Percentiles rank a stretch among this genome's conserved stretches.
Conservation (phyloP, 2,888 invertebrate species). For the Seira ritae region DNA sequence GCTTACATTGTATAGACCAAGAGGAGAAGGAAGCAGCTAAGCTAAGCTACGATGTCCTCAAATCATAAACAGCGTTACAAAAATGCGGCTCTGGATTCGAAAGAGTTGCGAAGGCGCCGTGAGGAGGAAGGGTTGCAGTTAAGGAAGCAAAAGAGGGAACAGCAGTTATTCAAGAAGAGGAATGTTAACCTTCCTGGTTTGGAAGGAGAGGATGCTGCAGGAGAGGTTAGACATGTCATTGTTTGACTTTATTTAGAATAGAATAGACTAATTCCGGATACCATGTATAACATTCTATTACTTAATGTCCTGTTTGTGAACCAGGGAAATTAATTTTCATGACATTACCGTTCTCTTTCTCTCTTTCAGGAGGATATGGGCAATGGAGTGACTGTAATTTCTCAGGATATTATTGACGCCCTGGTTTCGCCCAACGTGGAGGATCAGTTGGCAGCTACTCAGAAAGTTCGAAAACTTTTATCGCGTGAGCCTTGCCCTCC, state of each 20-base stretch:
- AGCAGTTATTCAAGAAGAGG: conserved; percentile 93
- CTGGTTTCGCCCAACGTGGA: conserved; percentile 86
- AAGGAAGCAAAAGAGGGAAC: conserved; percentile 95
- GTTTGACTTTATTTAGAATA: too few species aligned
- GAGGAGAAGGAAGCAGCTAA: too few species aligned
- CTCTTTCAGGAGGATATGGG: conserved; percentile 58
- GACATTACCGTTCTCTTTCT: background rate
- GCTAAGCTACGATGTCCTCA: conserved; percentile 53
- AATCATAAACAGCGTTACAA: conserved; percentile 93
- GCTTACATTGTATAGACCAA: too few species aligned
- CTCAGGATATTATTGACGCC: conserved; percentile 89
- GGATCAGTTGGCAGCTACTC: conserved; percentile 90
- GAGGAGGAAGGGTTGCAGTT: conserved; percentile 98
- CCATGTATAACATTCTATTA: too few species aligned
- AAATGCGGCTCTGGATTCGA: conserved; percentile 93
- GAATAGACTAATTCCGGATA: too few species aligned
- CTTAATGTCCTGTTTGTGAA: too few species aligned
- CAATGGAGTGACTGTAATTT: conserved; percentile 77
- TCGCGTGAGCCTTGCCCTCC: conserved; percentile 98
- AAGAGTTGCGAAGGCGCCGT: conserved; percentile 91
- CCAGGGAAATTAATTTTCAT: background rate
- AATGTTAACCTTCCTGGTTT: conserved; percentile 82
- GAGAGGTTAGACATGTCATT: conserved; percentile 48
- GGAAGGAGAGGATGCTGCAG: conserved; percentile 44
- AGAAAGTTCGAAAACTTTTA: conserved; percentile 93